Percentiles rank a stretch among this genome's conserved stretches.
These are phyloP conservation scores for Drosophila rubida DNA, from an alignment of 2,888 invertebrate genomes.

Conservation along the genomic window DNA sequence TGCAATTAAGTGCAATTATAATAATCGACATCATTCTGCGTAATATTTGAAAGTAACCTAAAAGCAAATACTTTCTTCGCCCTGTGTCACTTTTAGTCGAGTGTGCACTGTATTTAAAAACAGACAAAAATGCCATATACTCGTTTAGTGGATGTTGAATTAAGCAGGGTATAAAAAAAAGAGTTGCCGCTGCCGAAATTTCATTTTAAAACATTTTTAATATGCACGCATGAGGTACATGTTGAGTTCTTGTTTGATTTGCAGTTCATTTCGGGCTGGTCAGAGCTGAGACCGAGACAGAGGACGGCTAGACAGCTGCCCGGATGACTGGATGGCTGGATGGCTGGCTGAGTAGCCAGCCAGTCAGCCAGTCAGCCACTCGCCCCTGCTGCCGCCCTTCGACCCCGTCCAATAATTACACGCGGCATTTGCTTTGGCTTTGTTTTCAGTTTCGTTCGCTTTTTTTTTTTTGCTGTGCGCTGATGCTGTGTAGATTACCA, in stretches of 20 bases:
- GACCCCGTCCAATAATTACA: slow-evolving; percentile 73
- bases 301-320: slow-evolving; percentile 65
- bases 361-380: slow-evolving; percentile 30
- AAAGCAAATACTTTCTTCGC: too few relatives aligned
- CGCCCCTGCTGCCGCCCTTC: slow-evolving; percentile 15
- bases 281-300: background rate
- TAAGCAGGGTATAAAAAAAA: slow-evolving; percentile 13
- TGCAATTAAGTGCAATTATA: too few relatives aligned
- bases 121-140: background rate
- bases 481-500: slow-evolving; percentile 20
- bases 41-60: too few relatives aligned
- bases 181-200: slow-evolving; percentile 43
- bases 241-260: slow-evolving; percentile 61
- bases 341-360: slow-evolving; percentile 35
- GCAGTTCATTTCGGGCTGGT: slow-evolving; percentile 69
- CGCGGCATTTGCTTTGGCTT: slow-evolving; percentile 75
- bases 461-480: slow-evolving; percentile 25
- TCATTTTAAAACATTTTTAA: slow-evolving; percentile 72
- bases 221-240: slow-evolving; percentile 71
- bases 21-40: too few relatives aligned
- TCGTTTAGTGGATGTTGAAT: background rate
- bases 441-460: slow-evolving; percentile 47
- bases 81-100: too few relatives aligned
- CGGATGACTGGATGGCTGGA: slow-evolving; percentile 31
- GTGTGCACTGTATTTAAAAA: too few relatives aligned